Conservation (phyloP, 2,113 vertebrate species). For the Pseudonaja textilis region DNA sequence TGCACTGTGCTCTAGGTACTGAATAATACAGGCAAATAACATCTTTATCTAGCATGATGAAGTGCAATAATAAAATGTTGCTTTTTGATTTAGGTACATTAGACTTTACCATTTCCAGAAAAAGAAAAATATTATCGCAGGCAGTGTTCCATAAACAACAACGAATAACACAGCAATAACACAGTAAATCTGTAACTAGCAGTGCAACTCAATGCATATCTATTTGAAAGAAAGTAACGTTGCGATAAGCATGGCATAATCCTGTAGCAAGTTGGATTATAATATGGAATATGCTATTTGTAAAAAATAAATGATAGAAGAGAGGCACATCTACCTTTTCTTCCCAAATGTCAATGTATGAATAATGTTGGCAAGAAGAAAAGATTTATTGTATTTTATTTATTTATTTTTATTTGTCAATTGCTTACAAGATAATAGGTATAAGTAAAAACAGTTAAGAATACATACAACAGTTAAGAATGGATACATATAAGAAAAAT, state of each 20-base stretch:
- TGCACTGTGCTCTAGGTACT: neutral
- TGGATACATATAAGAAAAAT: too few species aligned
- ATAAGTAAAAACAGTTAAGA: too few species aligned
- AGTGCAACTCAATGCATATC: neutral
- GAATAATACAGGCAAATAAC: conserved; percentile 10
- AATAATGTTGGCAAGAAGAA: neutral
- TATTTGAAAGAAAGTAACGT: neutral
- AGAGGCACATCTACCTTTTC: neutral
- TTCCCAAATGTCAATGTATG: neutral
- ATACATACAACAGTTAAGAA: too few species aligned
- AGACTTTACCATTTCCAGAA: neutral
- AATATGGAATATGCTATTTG: neutral
- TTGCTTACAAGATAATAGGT: too few species aligned
- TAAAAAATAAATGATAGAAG: neutral
- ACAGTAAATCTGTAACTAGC: conserved; percentile 4
- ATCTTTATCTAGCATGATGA: conserved; percentile 27
- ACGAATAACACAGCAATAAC: neutral
- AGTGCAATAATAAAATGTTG: conserved; percentile 20
- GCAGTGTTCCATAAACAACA: conserved; percentile 8
- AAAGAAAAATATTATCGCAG: neutral
- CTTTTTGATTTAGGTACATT: conserved; percentile 20
- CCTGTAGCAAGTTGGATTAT: neutral
- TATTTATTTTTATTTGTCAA: too few species aligned
- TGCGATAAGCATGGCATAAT: neutral
- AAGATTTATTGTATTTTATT: too few species aligned